Conservation (phyloP, 2,888 invertebrate species). For the Dryadula phaetusa region DNA sequence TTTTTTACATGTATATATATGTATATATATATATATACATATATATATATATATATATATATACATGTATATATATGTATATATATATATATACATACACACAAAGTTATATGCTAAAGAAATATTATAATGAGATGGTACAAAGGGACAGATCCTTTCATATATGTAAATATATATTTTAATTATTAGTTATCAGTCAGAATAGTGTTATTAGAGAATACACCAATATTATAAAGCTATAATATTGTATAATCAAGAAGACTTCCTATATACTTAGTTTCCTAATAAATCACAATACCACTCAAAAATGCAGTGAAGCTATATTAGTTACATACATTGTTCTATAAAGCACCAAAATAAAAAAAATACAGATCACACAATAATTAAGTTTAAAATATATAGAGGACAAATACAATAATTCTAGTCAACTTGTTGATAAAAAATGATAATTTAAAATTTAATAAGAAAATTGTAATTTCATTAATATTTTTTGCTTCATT, state of each 20-base stretch:
- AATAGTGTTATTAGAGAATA: conserved; percentile 1
- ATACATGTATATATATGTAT: neutral
- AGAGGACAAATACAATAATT: conserved; percentile 1
- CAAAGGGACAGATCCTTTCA: neutral
- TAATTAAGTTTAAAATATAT: conserved; percentile 12
- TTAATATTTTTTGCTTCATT: neutral
- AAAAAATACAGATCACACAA: conserved; percentile 14
- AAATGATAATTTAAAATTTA: no score
- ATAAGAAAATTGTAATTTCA: no score
- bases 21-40: neutral
- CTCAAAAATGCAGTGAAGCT: neutral
- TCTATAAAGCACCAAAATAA: conserved; percentile 13
- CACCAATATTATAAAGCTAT: neutral
- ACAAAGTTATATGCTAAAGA: neutral
- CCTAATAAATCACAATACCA: neutral
- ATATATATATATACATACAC: neutral
- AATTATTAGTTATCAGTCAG: conserved; percentile 1
- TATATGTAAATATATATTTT: no score
- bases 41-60: neutral
- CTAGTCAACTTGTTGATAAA: no score
- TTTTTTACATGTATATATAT: neutral
- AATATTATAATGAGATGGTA: neutral
- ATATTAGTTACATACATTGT: conserved; percentile 5
- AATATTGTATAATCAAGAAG: neutral
- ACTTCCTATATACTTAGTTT: neutral